Evolutionary conservation across 1,140 invertebrate species (phyloP), one percentile per base, ranked within the genome.

Genomic region (Calephelis nemesis): DNA sequence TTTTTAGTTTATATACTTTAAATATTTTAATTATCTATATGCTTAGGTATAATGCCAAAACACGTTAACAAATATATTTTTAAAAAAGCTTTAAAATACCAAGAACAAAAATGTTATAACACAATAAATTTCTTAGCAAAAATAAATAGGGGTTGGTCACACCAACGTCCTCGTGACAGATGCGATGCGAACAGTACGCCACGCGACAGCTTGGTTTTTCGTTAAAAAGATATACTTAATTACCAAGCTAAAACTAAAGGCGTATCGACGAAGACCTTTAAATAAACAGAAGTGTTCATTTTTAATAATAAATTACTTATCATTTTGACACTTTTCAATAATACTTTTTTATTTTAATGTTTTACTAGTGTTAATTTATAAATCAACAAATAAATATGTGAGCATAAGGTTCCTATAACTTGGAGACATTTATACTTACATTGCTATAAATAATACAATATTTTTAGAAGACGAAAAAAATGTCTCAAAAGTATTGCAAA

Each of bases 121-220:
- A 30, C 3, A 30, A 30, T 30, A 30, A 30, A 30, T 30, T 30
- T 7, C n/a, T 63, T 40, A 15, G 40, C 45, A 30, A 11, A 4
- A 54, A 58, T 30, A 58, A 49, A 45, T 54, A 66, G 52, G 64
- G 54, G 39, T 58, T 60, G 65, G 67, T 74, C 72, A 73, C 48
- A 71, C 62, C 62, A 65, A 63, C 67, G 63, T 64, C 64, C 65
- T 63, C 42, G 68, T 69, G 67, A 75, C 83, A 85, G 79, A 81
- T 86, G 84, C 74, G 67, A 58, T 40, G 50, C 76, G 78, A 71
- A 79, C 81, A 81, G 84, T 85, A 85, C 69, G 74, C 68, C 76
- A 85, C 82, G 72, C 80, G 82, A 82, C 86, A 88, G 83, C 79
- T 84, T 82, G 84, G 45, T 62, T 52, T 64, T 54, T 81, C 83